phyloP scores from a whole-genome alignment of 1,140 invertebrate species.

The Brachystomella parvula region DNA sequence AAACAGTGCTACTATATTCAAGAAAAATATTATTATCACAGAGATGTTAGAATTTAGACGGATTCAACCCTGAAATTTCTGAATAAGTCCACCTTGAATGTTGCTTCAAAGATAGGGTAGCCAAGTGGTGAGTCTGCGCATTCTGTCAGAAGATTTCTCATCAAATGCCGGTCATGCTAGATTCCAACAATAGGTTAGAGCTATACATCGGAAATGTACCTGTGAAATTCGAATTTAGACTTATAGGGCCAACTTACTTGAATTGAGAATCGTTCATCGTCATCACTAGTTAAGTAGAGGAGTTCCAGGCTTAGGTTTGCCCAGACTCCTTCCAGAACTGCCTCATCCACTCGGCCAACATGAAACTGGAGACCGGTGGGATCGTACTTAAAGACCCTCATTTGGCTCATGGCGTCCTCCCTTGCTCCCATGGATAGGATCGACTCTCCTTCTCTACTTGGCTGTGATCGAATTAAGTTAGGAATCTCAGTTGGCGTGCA shows the following conservation, averaged over 20 bases:
- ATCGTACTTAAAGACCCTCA: neutral
- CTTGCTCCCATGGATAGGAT: constrained; percentile 13
- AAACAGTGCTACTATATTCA: too few relatives aligned
- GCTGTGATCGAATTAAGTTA: neutral
- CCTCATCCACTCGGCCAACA: constrained; percentile 44
- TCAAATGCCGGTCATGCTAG: constrained; percentile 47
- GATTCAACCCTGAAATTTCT: neutral
- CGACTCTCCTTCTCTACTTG: constrained; percentile 2
- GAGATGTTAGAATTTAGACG: constrained; percentile 1
- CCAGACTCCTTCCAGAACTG: constrained; percentile 49
- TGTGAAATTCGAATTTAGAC: neutral
- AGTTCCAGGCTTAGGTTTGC: constrained; percentile 49
- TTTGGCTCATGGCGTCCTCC: neutral
- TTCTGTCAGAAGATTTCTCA: constrained; percentile 50
- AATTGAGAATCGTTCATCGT: constrained; percentile 52
- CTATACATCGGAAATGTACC: neutral
- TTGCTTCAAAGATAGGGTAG: constrained; percentile 46
- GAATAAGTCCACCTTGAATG: constrained; percentile 17
- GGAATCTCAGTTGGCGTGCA: neutral
- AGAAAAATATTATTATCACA: neutral
- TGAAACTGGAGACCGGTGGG: constrained; percentile 36
- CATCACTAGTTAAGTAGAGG: constrained; percentile 52
- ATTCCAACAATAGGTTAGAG: constrained; percentile 17
- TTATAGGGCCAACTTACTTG: constrained; percentile 30
- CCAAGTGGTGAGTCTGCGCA: constrained; percentile 50